Percentiles rank a stretch among this genome's conserved stretches.
These are phyloP conservation scores for Octodonta nipae DNA, from an alignment of 2,888 invertebrate species.

Conservation along the genomic window DNA sequence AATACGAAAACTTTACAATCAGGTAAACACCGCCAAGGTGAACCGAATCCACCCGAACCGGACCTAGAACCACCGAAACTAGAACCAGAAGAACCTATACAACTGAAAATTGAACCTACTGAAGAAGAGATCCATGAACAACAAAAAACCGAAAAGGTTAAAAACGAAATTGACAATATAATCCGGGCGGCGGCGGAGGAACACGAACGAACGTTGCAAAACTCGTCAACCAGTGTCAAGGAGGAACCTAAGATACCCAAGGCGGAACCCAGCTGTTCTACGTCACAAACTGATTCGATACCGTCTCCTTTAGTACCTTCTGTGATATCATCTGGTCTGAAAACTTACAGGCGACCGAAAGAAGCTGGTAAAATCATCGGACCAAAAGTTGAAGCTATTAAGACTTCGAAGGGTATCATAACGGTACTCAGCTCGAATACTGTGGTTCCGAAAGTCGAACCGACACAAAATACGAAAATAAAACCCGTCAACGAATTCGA, in stretches of 20 bases:
- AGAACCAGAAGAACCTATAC: neutral
- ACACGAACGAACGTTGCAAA: constrained; percentile 24
- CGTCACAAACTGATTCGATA: constrained; percentile 1
- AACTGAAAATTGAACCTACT: constrained; percentile 1
- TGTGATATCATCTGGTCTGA: constrained; percentile 10
- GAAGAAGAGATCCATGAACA: too few species aligned
- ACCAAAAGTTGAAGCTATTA: constrained; percentile 21
- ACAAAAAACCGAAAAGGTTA: constrained; percentile 15
- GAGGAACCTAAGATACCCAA: constrained; percentile 2
- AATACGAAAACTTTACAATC: constrained; percentile 5
- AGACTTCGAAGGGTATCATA: constrained; percentile 22
- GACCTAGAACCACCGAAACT: neutral
- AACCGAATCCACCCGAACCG: constrained; percentile 2
- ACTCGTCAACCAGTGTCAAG: constrained; percentile 4
- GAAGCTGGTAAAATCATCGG: constrained; percentile 11
- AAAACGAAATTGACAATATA: constrained; percentile 29
- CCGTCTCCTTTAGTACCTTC: constrained; percentile 1
- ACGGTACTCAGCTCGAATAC: constrained; percentile 17
- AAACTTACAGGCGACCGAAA: constrained; percentile 16
- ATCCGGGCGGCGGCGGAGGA: constrained; percentile 31
- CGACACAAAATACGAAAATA: neutral
- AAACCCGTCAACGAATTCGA: constrained; percentile 13
- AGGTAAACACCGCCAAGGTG: constrained; percentile 12
- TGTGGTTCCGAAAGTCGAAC: constrained; percentile 2
- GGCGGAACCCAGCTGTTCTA: neutral